phyloP scores from a whole-genome alignment of 2,797 vertebrate genomes.

The Tenualosa thibaudeaui region DNA sequence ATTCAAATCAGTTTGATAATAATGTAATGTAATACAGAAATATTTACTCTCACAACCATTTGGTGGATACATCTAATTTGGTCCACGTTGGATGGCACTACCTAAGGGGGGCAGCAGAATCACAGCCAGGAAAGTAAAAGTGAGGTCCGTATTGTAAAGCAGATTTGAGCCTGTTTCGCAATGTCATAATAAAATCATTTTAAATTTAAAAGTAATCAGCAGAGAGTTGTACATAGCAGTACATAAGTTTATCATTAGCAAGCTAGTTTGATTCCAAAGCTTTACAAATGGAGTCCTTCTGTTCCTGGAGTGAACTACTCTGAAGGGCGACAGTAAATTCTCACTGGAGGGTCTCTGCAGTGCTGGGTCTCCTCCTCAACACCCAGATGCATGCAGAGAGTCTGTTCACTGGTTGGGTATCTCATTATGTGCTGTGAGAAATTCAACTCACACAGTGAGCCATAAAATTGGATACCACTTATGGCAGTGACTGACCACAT shows the following conservation, averaged over 20 bases:
- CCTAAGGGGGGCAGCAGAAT: conserved; percentile 62
- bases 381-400: conserved; percentile 65
- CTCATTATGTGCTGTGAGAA: conserved; percentile 4
- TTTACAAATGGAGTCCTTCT: conserved; percentile 50
- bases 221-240: not conserved
- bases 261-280: not conserved
- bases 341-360: conserved; percentile 48
- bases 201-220: not conserved
- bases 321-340: not conserved
- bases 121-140: conserved; percentile 50
- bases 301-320: not conserved
- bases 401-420: conserved; percentile 21
- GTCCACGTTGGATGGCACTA: conserved; percentile 37
- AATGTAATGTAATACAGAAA: not conserved
- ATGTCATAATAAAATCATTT: not conserved
- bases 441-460: conserved; percentile 32
- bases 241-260: too few relatives aligned
- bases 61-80: not conserved
- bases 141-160: conserved; percentile 55
- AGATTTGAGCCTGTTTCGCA: conserved; percentile 47
- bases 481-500: conserved; percentile 54
- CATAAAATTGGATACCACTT: conserved; percentile 37
- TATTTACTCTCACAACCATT: not conserved
- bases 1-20: not conserved
- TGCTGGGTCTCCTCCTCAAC: conserved; percentile 43